Evolutionary conservation across 2,797 vertebrate genomes (phyloP).

Genomic region (Bucorvus abyssinicus): DNA sequence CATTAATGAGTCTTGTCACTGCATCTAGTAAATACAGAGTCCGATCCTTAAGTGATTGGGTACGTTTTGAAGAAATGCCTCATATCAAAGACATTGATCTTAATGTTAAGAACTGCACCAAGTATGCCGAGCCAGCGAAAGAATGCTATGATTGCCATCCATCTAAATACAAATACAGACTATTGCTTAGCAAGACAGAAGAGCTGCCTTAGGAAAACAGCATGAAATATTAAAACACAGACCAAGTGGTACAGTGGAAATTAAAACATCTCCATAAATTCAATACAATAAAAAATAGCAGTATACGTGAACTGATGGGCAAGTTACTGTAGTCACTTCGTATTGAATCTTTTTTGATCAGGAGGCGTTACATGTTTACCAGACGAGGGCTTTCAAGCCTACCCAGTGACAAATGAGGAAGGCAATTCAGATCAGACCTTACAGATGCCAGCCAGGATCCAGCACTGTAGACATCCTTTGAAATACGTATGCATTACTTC

Average conservation of each 20-base stretch:
- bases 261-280: neutral
- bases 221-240: neutral
- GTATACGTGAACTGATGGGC: neutral
- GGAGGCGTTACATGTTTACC: neutral
- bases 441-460: neutral
- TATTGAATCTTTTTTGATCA: neutral
- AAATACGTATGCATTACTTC: neutral
- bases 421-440: neutral
- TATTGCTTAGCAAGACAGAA: neutral
- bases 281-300: neutral
- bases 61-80: neutral
- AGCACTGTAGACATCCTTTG: neutral
- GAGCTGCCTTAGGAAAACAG: neutral
- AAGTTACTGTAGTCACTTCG: neutral
- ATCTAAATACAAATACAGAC: neutral
- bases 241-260: neutral
- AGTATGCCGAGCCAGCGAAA: neutral
- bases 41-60: neutral
- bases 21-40: neutral
- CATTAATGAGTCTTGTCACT: neutral
- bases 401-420: neutral
- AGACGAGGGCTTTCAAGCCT: neutral
- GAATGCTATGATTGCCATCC: neutral
- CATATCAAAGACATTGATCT: neutral
- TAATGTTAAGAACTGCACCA: neutral